Conservation (phyloP, 2,797 vertebrate species). For the Aplochiton taeniatus region DNA sequence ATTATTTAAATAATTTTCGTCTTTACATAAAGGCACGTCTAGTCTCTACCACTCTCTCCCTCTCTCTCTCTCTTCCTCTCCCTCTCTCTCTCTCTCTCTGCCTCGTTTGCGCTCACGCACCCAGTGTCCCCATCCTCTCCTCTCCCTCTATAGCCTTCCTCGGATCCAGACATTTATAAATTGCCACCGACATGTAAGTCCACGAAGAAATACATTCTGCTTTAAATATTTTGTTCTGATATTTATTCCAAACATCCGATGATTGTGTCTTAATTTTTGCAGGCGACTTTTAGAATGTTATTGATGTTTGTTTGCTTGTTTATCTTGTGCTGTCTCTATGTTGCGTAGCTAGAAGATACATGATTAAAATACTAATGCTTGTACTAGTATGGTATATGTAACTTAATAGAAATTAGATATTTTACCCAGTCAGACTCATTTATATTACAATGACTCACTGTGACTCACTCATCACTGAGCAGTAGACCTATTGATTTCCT, state of each 20-base stretch:
- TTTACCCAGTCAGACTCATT: neutral
- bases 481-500: neutral
- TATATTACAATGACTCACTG: neutral
- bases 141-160: neutral
- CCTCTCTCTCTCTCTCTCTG: slow-evolving; percentile 12
- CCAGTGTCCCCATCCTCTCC: neutral
- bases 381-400: no score
- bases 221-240: neutral
- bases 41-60: neutral
- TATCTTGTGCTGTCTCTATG: no score
- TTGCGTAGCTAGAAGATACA: no score
- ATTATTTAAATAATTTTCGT: no score
- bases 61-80: slow-evolving; percentile 10
- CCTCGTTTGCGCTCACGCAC: neutral
- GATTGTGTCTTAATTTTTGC: no score
- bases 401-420: no score
- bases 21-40: no score
- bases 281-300: no score
- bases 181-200: slow-evolving; percentile 72
- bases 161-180: slow-evolving; percentile 54
- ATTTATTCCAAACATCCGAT: neutral
- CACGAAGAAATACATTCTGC: slow-evolving; percentile 2
- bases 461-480: neutral
- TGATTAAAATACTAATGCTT: no score
- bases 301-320: no score